These are phyloP conservation scores for Drosophila melanica DNA, from an alignment of 1,140 invertebrate species.

Conservation along the genomic window DNA sequence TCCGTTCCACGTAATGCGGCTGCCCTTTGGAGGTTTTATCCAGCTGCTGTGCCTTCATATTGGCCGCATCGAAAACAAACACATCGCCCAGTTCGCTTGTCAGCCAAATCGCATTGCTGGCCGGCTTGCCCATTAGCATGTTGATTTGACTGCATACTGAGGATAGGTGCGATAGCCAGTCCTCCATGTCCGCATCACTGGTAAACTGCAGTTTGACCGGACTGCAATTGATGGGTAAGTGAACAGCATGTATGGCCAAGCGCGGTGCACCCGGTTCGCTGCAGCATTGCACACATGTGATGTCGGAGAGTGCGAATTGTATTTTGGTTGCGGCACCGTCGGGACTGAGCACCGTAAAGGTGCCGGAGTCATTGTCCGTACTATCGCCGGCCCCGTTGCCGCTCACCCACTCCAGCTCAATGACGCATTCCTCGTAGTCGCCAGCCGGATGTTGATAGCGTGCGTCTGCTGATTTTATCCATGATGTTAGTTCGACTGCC, in stretches of 20 bases:
- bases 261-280: conserved; percentile 91
- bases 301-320: conserved; percentile 85
- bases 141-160: conserved; percentile 90
- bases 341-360: conserved; percentile 90
- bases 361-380: conserved; percentile 87
- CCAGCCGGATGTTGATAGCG: conserved; percentile 87
- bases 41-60: conserved; percentile 83
- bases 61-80: conserved; percentile 89
- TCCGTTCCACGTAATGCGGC: conserved; percentile 87
- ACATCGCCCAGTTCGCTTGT: conserved; percentile 92
- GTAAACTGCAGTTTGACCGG: conserved; percentile 89
- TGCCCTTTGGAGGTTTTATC: conserved; percentile 79
- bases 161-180: conserved; percentile 92
- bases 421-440: conserved; percentile 89
- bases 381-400: conserved; percentile 84
- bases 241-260: conserved; percentile 89
- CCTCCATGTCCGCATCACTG: conserved; percentile 92
- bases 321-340: conserved; percentile 90
- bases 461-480: conserved; percentile 91
- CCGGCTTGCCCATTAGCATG: conserved; percentile 88
- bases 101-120: conserved; percentile 90
- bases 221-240: conserved; percentile 85
- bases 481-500: conserved; percentile 92
- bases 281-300: conserved; percentile 89
- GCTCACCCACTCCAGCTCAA: conserved; percentile 92